A percentile compares a stretch with the other conserved stretches of the same genome.
These are phyloP conservation scores for Oxystoma pomonae DNA, from an alignment of 2,888 invertebrate species.

Conservation along the genomic window DNA sequence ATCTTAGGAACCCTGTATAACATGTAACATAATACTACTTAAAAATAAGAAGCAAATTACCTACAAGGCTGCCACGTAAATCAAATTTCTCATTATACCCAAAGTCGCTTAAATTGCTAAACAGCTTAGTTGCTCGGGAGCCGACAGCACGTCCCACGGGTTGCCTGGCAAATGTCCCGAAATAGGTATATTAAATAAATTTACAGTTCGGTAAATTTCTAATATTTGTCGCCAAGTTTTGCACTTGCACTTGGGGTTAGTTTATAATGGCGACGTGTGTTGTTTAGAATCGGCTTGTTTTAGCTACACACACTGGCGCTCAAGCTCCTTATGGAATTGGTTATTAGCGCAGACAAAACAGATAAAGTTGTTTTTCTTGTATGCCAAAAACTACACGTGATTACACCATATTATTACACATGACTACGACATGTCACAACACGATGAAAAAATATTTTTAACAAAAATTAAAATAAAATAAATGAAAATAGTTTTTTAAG, in stretches of 20 bases:
- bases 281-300: slow-evolving; percentile 1
- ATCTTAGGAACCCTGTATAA: too few species aligned
- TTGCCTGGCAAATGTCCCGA: slow-evolving; percentile 20
- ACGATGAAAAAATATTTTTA: too few species aligned
- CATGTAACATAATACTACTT: too few species aligned
- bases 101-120: background rate
- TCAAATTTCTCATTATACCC: background rate
- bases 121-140: slow-evolving; percentile 11
- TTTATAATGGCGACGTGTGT: slow-evolving; percentile 7
- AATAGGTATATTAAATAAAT: slow-evolving; percentile 25
- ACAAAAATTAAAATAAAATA: too few species aligned
- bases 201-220: slow-evolving; percentile 31
- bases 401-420: too few species aligned
- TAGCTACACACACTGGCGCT: too few species aligned
- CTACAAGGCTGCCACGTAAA: background rate
- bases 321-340: too few species aligned
- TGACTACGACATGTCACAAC: too few species aligned
- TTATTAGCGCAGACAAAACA: too few species aligned
- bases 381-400: too few species aligned
- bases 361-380: too few species aligned
- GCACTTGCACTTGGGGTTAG: slow-evolving; percentile 16
- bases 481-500: too few species aligned
- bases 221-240: slow-evolving; percentile 27
- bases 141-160: slow-evolving; percentile 15
- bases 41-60: background rate